phyloP scores from a whole-genome alignment of 2,113 vertebrate genomes.

The Canis aureus region DNA sequence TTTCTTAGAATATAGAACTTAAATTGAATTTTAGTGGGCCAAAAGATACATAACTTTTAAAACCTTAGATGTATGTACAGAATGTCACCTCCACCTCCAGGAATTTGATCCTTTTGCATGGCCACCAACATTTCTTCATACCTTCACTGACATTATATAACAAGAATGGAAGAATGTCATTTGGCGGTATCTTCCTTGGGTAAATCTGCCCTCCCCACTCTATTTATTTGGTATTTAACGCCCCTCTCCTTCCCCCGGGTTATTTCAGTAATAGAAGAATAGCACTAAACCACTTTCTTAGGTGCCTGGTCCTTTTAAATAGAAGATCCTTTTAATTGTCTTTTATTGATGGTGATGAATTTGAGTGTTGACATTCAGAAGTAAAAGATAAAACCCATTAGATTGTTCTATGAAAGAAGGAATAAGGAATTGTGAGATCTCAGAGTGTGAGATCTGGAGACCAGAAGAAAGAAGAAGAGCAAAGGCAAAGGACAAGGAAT shows the following conservation, averaged over 20 bases:
- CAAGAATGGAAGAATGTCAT: neutral
- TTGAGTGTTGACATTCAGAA: neutral
- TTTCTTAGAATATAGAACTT: neutral
- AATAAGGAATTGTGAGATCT: neutral
- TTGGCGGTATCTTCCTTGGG: neutral
- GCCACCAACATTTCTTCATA: neutral
- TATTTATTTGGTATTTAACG: neutral
- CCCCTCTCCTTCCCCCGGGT: neutral
- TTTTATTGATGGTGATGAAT: neutral
- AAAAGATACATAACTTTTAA: constrained; percentile 17
- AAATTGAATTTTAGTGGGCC: neutral
- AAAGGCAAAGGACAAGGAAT: neutral
- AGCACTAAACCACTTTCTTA: neutral
- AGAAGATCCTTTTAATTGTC: neutral
- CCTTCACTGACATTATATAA: neutral
- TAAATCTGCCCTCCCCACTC: neutral
- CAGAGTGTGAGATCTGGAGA: neutral
- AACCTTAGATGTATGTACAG: neutral
- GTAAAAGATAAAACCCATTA: neutral
- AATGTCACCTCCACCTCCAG: neutral
- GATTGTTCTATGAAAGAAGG: neutral
- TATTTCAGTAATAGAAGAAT: neutral
- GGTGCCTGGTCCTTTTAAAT: neutral
- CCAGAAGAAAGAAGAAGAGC: neutral
- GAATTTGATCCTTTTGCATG: neutral